These are phyloP conservation scores for Helogale parvula DNA, from an alignment of 2,113 vertebrate genomes.

Conservation along the genomic window DNA sequence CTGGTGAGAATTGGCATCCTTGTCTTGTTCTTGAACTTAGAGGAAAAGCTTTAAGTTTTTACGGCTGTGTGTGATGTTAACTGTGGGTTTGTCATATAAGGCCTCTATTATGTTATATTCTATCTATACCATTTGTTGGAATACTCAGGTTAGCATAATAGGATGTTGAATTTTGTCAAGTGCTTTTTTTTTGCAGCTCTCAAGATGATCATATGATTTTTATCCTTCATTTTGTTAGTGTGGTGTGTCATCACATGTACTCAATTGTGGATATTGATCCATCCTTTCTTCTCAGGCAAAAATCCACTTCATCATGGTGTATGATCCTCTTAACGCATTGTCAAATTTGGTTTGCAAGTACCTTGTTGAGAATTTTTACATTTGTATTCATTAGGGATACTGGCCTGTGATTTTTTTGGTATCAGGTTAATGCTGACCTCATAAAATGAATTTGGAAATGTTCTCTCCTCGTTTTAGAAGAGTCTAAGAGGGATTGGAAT, in stretches of 20 bases:
- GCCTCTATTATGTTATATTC: neutral
- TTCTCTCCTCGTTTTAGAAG: neutral
- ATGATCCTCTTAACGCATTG: neutral
- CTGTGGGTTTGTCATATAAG: neutral
- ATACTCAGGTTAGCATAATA: neutral
- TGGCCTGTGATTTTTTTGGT: neutral
- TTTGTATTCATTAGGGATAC: neutral
- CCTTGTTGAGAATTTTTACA: neutral
- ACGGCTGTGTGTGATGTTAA: neutral
- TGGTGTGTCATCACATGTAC: neutral
- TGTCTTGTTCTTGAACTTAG: neutral
- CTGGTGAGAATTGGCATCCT: neutral
- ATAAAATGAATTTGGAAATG: neutral
- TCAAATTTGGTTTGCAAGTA: neutral
- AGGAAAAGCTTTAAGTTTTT: neutral
- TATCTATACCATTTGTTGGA: neutral
- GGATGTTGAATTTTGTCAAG: neutral
- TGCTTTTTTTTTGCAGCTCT: neutral
- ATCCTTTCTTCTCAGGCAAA: neutral
- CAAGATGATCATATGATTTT: neutral
- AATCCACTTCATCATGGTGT: neutral
- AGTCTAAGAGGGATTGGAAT: neutral
- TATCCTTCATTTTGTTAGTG: neutral
- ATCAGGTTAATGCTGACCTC: neutral
- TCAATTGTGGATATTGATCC: neutral